These are phyloP conservation scores for Gymnoscopelus braueri DNA, from an alignment of 2,797 vertebrate genomes.

Conservation along the genomic window DNA sequence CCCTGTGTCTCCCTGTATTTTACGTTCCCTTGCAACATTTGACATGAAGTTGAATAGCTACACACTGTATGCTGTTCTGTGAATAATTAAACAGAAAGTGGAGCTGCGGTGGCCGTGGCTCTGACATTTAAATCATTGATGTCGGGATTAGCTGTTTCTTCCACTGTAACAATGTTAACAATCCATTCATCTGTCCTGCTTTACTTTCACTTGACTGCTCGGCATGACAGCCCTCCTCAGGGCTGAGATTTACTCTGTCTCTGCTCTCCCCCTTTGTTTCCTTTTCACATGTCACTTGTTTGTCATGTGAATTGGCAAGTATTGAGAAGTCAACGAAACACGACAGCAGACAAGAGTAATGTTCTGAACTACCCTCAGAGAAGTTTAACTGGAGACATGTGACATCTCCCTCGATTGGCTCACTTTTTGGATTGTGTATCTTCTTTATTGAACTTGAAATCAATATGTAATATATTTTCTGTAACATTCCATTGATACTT, in stretches of 20 bases:
- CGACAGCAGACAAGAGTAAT: constrained; percentile 44
- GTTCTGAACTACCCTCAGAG: constrained; percentile 39
- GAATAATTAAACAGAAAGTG: constrained; percentile 65
- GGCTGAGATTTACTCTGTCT: constrained; percentile 25
- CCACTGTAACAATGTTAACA: constrained; percentile 48
- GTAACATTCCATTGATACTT: not conserved
- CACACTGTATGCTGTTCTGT: constrained; percentile 31
- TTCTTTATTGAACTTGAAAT: constrained; percentile 20
- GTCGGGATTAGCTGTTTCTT: constrained; percentile 53
- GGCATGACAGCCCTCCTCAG: constrained; percentile 43
- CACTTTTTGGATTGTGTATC: constrained; percentile 15
- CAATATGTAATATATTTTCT: constrained; percentile 12
- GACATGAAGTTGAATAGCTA: constrained; percentile 30
- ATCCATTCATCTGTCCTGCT: constrained; percentile 43
- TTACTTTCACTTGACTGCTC: constrained; percentile 33
- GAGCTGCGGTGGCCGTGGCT: constrained; percentile 30
- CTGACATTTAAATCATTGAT: constrained; percentile 63
- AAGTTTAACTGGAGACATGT: constrained; percentile 45
- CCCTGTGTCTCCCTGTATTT: not conserved
- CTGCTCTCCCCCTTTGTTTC: constrained; percentile 8
- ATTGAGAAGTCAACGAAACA: constrained; percentile 54
- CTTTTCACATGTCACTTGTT: constrained; percentile 42
- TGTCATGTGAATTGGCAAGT: constrained; percentile 48
- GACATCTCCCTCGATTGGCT: constrained; percentile 46
- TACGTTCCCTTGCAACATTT: constrained; percentile 13